phyloP scores from a whole-genome alignment of 1,140 invertebrate species.

The Eriocheir sinensis region DNA sequence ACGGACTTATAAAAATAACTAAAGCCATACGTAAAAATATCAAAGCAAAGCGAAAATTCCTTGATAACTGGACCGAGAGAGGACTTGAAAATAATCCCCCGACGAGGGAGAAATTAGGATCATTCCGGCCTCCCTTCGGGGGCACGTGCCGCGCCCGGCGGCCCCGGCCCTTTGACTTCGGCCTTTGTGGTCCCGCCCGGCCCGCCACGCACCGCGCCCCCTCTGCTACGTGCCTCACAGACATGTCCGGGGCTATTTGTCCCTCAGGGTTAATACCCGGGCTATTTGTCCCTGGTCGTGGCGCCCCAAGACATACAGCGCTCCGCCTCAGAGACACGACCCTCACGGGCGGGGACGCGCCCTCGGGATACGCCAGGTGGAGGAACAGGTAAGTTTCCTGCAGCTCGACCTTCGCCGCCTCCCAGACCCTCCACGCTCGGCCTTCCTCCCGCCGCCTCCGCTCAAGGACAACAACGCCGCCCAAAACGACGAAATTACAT shows the following conservation, averaged over 20 bases:
- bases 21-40: constrained; percentile 7
- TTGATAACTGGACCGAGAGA: constrained; percentile 2
- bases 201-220: constrained; percentile 32
- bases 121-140: constrained; percentile 61
- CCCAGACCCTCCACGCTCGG: constrained; percentile 8
- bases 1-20: not conserved
- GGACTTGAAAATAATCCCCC: constrained; percentile 50
- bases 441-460: not conserved
- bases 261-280: not conserved
- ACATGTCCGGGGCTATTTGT: not conserved
- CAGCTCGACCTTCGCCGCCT: not conserved
- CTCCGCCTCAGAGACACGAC: not conserved
- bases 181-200: constrained; percentile 52
- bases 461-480: not conserved
- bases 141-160: constrained; percentile 61
- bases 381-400: constrained; percentile 15
- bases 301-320: not conserved
- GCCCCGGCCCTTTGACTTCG: constrained; percentile 59
- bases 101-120: constrained; percentile 56
- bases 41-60: constrained; percentile 26
- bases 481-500: not conserved
- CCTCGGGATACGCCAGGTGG: not conserved
- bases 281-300: constrained; percentile 43
- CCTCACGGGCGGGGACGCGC: not conserved
- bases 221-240: constrained; percentile 47